Evolutionary conservation across 2,888 invertebrate genomes (phyloP), one percentile per base, ranked within the genome.

Genomic region (Sepioteuthis lessoniana): DNA sequence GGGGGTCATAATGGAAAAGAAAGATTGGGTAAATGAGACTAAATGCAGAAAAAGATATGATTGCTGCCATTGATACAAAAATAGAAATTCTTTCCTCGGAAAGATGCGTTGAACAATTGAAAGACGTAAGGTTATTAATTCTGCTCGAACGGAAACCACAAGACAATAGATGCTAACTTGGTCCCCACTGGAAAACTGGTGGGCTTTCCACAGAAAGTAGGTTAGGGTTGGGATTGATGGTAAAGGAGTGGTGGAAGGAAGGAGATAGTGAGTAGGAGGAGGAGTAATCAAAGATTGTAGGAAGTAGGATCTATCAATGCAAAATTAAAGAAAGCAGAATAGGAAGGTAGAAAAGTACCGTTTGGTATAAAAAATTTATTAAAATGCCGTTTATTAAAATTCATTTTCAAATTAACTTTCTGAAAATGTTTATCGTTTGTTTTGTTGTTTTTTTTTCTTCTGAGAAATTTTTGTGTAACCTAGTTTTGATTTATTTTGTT

Each of bases 41-140:
- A 76, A 76, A 76, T n/a, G 76, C 76, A 76, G n/a, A 35, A 16
- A 76, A 76, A 76, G n/a, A 76, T 4, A 76, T 76, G 76, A 76
- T 76, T 76, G 76, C 76, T 76, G 76, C 76, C n/a, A 76, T 76
- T n/a, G 76, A 76, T 76, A 76, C 76, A 76, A 76, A 76, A 76
- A 76, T 76, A 76, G 76, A 76, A 76, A 76, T 76, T 76, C 76
- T n/a, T 76, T n/a, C 76, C n/a, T 76, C 4, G 16, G n/a, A 76
- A 76, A 76, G n/a, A n/a, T 76, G n/a, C n/a, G n/a, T 35, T 76
- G n/a, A 76, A 76, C 35, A 76, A 76, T 76, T 76, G 76, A 76
- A n/a, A 35, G 76, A 76, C n/a, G n/a, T n/a, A n/a, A 76, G 76
- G 16, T 35, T 76, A 13, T 76, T 76, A 76, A 76, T 76, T 76